phyloP scores from a whole-genome alignment of 2,888 invertebrate species.

The Heliconius ethilla region DNA sequence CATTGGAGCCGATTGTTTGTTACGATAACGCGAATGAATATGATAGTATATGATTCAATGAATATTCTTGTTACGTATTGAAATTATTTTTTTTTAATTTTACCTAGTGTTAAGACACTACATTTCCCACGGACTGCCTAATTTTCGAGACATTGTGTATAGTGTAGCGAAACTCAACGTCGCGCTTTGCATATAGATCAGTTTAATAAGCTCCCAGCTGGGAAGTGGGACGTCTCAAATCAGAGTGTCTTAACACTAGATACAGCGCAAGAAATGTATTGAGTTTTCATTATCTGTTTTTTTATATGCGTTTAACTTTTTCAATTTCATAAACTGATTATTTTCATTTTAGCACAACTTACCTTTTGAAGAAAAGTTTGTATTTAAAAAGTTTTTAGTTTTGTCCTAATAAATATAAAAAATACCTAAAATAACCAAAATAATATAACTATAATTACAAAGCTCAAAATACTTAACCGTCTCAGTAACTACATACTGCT shows the following conservation, averaged over 20 bases:
- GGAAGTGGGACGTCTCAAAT: neutral
- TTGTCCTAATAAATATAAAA: too few species aligned
- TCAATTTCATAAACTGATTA: too few species aligned
- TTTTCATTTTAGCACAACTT: too few species aligned
- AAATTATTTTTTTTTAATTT: too few species aligned
- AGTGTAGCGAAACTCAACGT: neutral
- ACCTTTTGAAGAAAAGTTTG: too few species aligned
- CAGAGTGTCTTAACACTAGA: neutral
- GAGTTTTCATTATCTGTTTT: too few species aligned
- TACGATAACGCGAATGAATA: conserved; percentile 22
- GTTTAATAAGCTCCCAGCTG: neutral
- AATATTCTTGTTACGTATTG: neutral
- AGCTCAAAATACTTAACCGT: neutral
- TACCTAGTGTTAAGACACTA: neutral
- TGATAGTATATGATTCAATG: neutral
- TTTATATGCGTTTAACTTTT: too few species aligned
- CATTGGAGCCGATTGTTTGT: conserved; percentile 21
- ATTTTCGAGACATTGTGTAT: neutral
- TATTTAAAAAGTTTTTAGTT: too few species aligned
- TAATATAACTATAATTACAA: neutral
- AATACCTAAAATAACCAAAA: neutral
- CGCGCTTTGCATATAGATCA: too few species aligned
- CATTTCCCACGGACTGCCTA: neutral
- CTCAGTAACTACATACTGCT: neutral
- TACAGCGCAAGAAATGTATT: too few species aligned